Base-by-base conservation (phyloP, 2,797 vertebrate species). In the Microhierax caerulescens region DNA sequence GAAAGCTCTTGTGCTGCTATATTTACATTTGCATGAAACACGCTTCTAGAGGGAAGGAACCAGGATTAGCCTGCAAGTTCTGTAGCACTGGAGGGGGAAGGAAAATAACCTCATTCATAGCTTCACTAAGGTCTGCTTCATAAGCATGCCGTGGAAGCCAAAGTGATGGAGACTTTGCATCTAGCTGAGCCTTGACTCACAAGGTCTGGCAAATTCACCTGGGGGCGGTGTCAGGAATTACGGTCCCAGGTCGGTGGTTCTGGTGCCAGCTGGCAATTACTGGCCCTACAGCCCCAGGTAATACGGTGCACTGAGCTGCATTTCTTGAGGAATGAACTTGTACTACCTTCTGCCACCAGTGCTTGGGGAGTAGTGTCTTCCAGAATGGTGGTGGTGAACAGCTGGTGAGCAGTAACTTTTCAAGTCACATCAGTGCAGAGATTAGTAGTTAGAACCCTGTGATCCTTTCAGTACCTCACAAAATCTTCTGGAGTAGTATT, bases 11-110 rank as follows among this genome's bases (percentile, higher is more conserved):
- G 10, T 82, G 47, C 30, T 82, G 32, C 68, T 84, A 3, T 84
- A 3, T 96, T 96, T 96, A 64, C 17, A 32, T 41, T 88, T 47
- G 57, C 54, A 25, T 51, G 84, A 89, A 94, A 30, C 69, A 13
- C 0, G 4, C 39, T 76, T 68, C 13, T 76, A 13, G 61, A 83
- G 59, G 47, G 41, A 47, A 76, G 65, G 56, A 83, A 36, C 45
- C 21, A 77, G 48, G 63, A 45, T 84, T 79, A 79, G 24, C 73
- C 70, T 86, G 43, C 8, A 41, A 37, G 15, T 50, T 90, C 50
- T 81, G 2, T n/a, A 32, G 61, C 37, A 24, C 59, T 37, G 16
- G 24, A 70, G 3, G 17, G 22, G 54, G 22, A 74, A 81, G 54
- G 53, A 63, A 64, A 88, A 36, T 13, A 19, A 19, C 12, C 43